Evolutionary conservation across 1,140 invertebrate genomes (phyloP).

Genomic region (Rhyacophila brunnea): DNA sequence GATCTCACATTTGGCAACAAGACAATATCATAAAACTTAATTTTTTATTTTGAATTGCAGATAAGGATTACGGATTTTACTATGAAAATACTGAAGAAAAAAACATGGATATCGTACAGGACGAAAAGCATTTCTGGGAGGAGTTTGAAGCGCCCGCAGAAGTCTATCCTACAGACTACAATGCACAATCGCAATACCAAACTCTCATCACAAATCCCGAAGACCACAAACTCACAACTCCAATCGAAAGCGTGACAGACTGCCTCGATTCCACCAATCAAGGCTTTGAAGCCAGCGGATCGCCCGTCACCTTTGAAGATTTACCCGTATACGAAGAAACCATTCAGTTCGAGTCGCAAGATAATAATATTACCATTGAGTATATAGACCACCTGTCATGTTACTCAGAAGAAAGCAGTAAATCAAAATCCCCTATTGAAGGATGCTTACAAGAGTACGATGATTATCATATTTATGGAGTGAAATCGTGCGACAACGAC

Average conservation of each 20-base stretch:
- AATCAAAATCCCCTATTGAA: not conserved
- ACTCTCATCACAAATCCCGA: not conserved
- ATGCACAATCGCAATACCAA: not conserved
- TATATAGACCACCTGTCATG: not conserved
- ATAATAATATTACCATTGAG: slow-evolving; percentile 3
- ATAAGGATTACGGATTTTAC: not conserved
- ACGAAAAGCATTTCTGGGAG: too few relatives aligned
- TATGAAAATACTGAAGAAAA: not conserved
- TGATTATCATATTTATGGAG: not conserved
- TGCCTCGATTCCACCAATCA: not conserved
- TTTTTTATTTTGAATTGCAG: not conserved
- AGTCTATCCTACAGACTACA: not conserved
- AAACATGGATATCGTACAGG: not conserved
- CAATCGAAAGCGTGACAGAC: not conserved
- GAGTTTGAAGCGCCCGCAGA: too few relatives aligned
- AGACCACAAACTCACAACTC: not conserved
- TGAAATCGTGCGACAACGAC: not conserved
- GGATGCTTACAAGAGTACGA: not conserved
- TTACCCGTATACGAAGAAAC: slow-evolving; percentile 15
- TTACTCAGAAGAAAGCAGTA: not conserved
- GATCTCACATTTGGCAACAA: too few relatives aligned
- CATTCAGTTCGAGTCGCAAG: slow-evolving; percentile 4
- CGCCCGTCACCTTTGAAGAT: slow-evolving; percentile 12
- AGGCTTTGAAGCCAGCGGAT: too few relatives aligned
- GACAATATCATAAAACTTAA: too few relatives aligned